phyloP scores from a whole-genome alignment of 2,113 vertebrate species.

The Hemibagrus wyckioides region DNA sequence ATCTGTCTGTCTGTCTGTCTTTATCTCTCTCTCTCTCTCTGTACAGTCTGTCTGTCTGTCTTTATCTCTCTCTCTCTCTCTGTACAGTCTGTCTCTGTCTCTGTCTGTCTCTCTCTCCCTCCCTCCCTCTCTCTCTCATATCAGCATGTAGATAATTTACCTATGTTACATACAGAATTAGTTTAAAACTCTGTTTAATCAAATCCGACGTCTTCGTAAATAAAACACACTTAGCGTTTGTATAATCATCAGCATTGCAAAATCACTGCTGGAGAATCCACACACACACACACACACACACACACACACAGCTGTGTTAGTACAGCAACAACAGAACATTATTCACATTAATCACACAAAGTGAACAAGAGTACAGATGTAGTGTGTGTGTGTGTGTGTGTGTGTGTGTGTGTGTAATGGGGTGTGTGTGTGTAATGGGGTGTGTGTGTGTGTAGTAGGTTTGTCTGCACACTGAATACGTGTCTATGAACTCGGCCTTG shows the following conservation, averaged over 20 bases:
- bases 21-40: background rate
- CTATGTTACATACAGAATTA: background rate
- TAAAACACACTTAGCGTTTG: background rate
- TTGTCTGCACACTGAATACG: background rate
- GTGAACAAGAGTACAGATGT: fast-evolving
- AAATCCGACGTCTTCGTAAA: background rate
- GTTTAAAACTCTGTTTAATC: background rate
- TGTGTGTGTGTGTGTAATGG: background rate
- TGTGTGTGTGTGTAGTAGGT: background rate
- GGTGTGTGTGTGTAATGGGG: background rate
- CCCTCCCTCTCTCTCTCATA: background rate
- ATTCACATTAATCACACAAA: background rate
- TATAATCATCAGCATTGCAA: background rate
- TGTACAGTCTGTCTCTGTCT: background rate
- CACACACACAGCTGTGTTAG: background rate
- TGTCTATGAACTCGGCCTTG: background rate
- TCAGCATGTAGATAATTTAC: background rate
- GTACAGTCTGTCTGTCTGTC: background rate
- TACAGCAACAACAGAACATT: background rate
- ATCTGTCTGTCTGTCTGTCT: background rate
- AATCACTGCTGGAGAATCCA: background rate
- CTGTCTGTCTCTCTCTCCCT: background rate
- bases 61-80: background rate
- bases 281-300: conserved; percentile 6
- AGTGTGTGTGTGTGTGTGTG: background rate